These are phyloP conservation scores for Zapus hudsonius DNA, from an alignment of 2,113 vertebrate species.

Conservation along the genomic window DNA sequence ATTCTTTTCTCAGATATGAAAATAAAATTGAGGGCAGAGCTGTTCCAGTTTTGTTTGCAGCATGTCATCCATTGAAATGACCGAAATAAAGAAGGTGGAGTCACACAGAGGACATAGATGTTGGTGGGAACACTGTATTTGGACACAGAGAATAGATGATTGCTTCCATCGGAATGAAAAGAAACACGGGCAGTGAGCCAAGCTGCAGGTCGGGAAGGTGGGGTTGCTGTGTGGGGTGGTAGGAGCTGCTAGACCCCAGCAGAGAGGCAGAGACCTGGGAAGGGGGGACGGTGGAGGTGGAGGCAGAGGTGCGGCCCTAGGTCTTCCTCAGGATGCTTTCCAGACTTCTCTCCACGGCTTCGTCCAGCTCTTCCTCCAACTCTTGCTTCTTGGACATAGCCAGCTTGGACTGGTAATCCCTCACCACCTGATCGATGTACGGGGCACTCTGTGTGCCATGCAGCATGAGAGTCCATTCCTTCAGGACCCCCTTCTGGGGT, in stretches of 20 bases:
- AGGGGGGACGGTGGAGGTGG: slow-evolving; percentile 63
- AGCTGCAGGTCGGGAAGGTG: slow-evolving; percentile 86
- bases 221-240: slow-evolving; percentile 85
- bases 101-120: slow-evolving; percentile 92
- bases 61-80: slow-evolving; percentile 87
- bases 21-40: slow-evolving; percentile 87
- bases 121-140: slow-evolving; percentile 83
- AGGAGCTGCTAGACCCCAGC: slow-evolving; percentile 80
- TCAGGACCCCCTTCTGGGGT: slow-evolving; percentile 93
- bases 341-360: slow-evolving; percentile 97
- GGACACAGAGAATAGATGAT: slow-evolving; percentile 83
- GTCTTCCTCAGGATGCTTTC: slow-evolving; percentile 96
- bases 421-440: slow-evolving; percentile 98
- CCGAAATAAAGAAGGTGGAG: slow-evolving; percentile 91
- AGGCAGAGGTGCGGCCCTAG: slow-evolving; percentile 87
- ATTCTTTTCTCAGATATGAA: slow-evolving; percentile 83
- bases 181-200: slow-evolving; percentile 82
- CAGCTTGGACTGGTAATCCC: slow-evolving; percentile 99
- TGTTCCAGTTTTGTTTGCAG: slow-evolving; percentile 86
- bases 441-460: slow-evolving; percentile 98
- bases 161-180: slow-evolving; percentile 84
- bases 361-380: slow-evolving; percentile 97
- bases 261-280: slow-evolving; percentile 60
- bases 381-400: slow-evolving; percentile 99
- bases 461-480: slow-evolving; percentile 99